Conservation (phyloP, 1,140 invertebrate species). For the Danaus melanippus region DNA sequence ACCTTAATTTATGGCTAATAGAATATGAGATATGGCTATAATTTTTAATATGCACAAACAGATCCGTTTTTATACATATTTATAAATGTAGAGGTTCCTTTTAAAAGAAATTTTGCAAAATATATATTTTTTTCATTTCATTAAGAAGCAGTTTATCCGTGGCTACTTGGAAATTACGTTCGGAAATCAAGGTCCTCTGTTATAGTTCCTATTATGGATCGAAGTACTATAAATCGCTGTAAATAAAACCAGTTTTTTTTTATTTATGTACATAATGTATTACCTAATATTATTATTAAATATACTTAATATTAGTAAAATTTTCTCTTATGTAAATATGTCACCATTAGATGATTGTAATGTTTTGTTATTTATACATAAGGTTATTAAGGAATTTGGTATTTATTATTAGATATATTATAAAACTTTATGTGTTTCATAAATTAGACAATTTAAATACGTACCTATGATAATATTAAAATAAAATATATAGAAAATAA, state of each 20-base stretch:
- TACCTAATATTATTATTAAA: slow-evolving; percentile 22
- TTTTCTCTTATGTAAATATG: slow-evolving; percentile 11
- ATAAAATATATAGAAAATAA: slow-evolving; percentile 28
- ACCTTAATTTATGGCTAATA: slow-evolving; percentile 48
- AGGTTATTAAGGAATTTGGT: slow-evolving; percentile 36
- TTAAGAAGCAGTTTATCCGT: background rate
- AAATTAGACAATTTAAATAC: slow-evolving; percentile 44
- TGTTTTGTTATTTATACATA: slow-evolving; percentile 16
- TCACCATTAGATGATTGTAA: slow-evolving; percentile 8
- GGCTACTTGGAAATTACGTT: slow-evolving; percentile 5
- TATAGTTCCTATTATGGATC: slow-evolving; percentile 23
- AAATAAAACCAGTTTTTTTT: slow-evolving; percentile 4
- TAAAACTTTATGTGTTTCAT: slow-evolving; percentile 27
- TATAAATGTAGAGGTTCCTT: no score
- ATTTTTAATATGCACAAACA: slow-evolving; percentile 52
- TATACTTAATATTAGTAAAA: slow-evolving; percentile 8
- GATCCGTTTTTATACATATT: slow-evolving; percentile 16
- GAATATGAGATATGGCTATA: slow-evolving; percentile 39
- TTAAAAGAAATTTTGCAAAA: no score
- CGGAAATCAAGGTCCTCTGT: slow-evolving; percentile 16
- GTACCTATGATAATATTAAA: slow-evolving; percentile 44
- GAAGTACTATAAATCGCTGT: background rate
- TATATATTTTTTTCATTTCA: no score
- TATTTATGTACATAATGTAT: slow-evolving; percentile 16
- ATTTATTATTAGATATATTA: slow-evolving; percentile 56